Conservation (phyloP, 2,113 vertebrate genomes). For the Colinus virginianus region DNA sequence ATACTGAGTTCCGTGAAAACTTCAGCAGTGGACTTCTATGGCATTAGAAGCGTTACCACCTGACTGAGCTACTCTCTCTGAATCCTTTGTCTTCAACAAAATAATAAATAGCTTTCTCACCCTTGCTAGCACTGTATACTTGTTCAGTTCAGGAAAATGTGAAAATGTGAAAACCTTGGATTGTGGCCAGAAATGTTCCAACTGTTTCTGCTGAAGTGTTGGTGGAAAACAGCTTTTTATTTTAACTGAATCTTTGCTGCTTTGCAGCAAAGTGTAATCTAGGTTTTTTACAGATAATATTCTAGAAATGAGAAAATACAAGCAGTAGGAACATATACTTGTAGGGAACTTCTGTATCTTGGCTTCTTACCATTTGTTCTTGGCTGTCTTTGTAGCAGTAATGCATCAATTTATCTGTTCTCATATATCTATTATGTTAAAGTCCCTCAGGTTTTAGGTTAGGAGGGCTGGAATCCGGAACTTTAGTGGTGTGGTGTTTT, state of each 20-base stretch:
- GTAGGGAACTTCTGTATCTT: neutral
- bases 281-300: neutral
- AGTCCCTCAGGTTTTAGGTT: neutral
- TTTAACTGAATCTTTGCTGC: constrained; percentile 16
- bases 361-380: neutral
- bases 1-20: neutral
- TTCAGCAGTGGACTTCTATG: neutral
- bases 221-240: neutral
- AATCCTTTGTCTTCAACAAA: neutral
- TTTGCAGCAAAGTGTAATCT: neutral
- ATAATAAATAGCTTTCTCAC: constrained; percentile 9
- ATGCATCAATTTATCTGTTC: neutral
- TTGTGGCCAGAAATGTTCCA: constrained; percentile 13
- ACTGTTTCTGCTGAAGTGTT: constrained; percentile 41
- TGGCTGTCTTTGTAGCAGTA: neutral
- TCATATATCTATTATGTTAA: neutral
- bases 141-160: constrained; percentile 21
- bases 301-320: neutral
- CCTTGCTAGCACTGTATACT: neutral
- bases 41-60: neutral
- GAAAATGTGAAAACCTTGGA: neutral
- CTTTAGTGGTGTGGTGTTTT: neutral
- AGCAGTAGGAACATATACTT: neutral
- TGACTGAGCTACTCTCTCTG: neutral
- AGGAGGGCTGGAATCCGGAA: neutral